Evolutionary conservation across 2,888 invertebrate genomes (phyloP).

Genomic region (Drosophila testacea): DNA sequence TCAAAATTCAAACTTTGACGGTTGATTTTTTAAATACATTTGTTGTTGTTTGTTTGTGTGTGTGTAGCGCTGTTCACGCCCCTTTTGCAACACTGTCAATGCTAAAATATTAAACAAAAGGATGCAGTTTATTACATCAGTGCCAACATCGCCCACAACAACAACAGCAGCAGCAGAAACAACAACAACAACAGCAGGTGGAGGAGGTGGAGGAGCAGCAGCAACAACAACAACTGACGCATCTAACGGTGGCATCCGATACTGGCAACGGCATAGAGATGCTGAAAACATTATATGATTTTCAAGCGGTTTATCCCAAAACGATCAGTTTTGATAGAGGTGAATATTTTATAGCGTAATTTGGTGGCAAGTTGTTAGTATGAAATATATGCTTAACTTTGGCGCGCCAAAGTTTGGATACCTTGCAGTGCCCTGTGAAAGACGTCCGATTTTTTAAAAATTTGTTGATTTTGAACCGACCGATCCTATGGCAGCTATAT

Average conservation of each 20-base stretch:
- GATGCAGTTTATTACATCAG: constrained; percentile 11
- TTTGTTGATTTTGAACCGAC: too few relatives aligned
- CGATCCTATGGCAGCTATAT: too few relatives aligned
- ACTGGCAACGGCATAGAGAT: constrained; percentile 87
- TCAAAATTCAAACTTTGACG: too few relatives aligned
- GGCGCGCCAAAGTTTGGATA: too few relatives aligned
- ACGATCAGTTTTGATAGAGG: constrained; percentile 92
- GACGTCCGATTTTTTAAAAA: too few relatives aligned
- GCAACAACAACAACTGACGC: not conserved
- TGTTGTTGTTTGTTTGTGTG: too few relatives aligned
- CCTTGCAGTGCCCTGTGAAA: too few relatives aligned
- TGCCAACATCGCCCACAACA: constrained; percentile 43
- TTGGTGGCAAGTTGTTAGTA: constrained; percentile 96
- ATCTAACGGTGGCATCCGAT: not conserved
- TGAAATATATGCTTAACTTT: too few relatives aligned
- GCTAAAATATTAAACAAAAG: constrained; percentile 19
- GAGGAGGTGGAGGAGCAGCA: constrained; percentile 2
- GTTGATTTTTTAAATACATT: not conserved
- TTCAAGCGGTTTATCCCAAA: constrained; percentile 93
- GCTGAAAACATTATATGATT: constrained; percentile 93
- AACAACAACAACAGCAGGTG: constrained; percentile 7
- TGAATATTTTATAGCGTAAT: constrained; percentile 92
- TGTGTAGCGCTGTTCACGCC: constrained; percentile 53
- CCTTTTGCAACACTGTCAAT: constrained; percentile 31
- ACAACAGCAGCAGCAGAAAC: constrained; percentile 24